Percentiles rank a stretch among this genome's conserved stretches.
phyloP scores from a whole-genome alignment of 2,888 invertebrate species.

The Rutpela maculata region DNA sequence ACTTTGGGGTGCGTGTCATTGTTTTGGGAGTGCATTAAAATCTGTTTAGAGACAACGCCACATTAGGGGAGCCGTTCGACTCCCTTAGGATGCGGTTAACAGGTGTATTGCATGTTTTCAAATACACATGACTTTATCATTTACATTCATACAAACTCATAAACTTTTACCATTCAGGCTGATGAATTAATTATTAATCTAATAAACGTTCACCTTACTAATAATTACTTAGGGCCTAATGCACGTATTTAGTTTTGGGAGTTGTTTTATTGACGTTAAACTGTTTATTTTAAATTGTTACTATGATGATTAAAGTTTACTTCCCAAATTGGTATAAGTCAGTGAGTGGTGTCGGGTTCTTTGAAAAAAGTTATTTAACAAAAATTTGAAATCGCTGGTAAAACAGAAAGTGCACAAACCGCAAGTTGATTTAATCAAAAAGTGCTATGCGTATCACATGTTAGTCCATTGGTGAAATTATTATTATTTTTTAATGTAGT shows the following conservation, averaged over 20 bases:
- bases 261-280: too few species aligned
- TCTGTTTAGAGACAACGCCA: slow-evolving; percentile 74
- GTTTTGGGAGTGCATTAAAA: slow-evolving; percentile 76
- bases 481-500: too few species aligned
- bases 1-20: slow-evolving; percentile 69
- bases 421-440: too few species aligned
- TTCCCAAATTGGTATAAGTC: too few species aligned
- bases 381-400: too few species aligned
- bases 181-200: slow-evolving; percentile 37
- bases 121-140: slow-evolving; percentile 46
- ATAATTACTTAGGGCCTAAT: neutral
- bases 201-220: slow-evolving; percentile 18
- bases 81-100: slow-evolving; percentile 72
- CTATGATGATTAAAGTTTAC: too few species aligned
- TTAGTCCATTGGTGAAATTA: too few species aligned
- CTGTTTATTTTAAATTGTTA: too few species aligned
- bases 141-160: slow-evolving; percentile 44
- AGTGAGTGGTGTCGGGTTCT: too few species aligned
- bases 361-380: too few species aligned
- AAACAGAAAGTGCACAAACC: too few species aligned
- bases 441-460: too few species aligned
- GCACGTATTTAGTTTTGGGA: neutral
- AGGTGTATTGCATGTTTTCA: slow-evolving; percentile 73
- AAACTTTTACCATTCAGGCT: slow-evolving; percentile 1
- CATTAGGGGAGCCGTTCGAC: slow-evolving; percentile 67